These are phyloP conservation scores for Ateles fusciceps DNA, from an alignment of 2,797 vertebrate species.

Conservation along the genomic window DNA sequence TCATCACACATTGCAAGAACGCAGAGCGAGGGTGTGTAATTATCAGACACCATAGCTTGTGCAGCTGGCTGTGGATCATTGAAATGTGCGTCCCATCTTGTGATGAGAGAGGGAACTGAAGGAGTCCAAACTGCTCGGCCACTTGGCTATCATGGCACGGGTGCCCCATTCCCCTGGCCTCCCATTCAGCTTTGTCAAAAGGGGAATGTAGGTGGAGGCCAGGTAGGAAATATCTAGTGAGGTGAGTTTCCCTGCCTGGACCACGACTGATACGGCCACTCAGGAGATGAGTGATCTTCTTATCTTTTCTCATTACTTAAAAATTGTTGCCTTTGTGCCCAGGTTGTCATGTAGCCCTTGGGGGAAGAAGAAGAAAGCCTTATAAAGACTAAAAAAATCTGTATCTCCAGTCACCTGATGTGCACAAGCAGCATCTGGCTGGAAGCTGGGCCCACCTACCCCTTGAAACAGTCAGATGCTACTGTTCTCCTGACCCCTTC, in stretches of 20 bases:
- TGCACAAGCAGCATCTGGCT: no score
- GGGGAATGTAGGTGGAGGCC: fast-evolving
- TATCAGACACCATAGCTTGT: background rate
- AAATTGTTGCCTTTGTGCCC: background rate
- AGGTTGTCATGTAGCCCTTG: background rate
- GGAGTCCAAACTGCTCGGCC: background rate
- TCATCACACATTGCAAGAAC: background rate
- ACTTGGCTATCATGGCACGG: fast-evolving
- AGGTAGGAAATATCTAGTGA: background rate
- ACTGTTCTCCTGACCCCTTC: background rate
- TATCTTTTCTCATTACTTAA: background rate
- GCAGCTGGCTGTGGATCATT: background rate
- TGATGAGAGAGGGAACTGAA: background rate
- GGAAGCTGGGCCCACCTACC: background rate
- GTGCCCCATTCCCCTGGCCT: background rate
- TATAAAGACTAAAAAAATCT: background rate
- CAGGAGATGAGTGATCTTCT: background rate
- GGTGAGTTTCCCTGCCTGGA: background rate
- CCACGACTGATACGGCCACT: background rate
- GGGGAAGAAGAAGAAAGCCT: no score
- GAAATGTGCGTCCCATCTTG: background rate
- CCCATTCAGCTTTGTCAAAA: background rate
- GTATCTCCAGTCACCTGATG: background rate
- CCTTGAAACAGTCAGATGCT: background rate
- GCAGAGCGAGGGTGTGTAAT: fast-evolving